Evolutionary conservation across 2,888 invertebrate genomes (phyloP).

Genomic region (Agrilus cyanescens): DNA sequence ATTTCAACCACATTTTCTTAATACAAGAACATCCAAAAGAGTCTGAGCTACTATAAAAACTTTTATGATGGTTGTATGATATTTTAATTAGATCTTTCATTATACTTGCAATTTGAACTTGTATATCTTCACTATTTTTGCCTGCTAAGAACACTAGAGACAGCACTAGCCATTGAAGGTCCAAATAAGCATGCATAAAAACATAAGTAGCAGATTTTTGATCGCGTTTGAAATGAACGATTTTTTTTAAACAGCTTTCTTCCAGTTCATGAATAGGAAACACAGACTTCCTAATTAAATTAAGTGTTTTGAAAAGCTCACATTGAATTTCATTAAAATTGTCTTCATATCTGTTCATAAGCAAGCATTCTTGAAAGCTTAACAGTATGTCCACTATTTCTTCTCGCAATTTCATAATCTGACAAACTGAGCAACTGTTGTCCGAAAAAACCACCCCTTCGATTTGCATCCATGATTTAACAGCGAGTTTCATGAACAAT

Average conservation of each 20-base stretch:
- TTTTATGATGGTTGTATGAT: conserved; percentile 14
- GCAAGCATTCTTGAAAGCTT: conserved; percentile 8
- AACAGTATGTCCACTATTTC: conserved; percentile 14
- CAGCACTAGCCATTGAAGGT: conserved; percentile 12
- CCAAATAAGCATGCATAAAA: conserved; percentile 18
- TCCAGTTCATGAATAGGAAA: conserved; percentile 11
- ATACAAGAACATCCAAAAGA: conserved; percentile 25
- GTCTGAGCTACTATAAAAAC: conserved; percentile 4
- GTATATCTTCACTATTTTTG: conserved; percentile 8
- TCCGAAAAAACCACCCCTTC: conserved; percentile 24
- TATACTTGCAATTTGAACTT: conserved; percentile 12
- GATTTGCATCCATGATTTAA: conserved; percentile 19
- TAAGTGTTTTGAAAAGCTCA: conserved; percentile 4
- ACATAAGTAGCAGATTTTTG: conserved; percentile 10
- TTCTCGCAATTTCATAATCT: conserved; percentile 16
- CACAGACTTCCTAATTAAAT: conserved; percentile 11
- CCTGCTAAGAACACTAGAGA: conserved; percentile 7
- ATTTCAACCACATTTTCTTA: conserved; percentile 24
- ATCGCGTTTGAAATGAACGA: conserved; percentile 9
- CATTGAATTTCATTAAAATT: not conserved
- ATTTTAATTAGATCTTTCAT: conserved; percentile 23
- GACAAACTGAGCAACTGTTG: conserved; percentile 11
- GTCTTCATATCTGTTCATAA: not conserved
- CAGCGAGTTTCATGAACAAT: too few relatives aligned
- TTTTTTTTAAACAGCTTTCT: conserved; percentile 8